Evolutionary conservation across 2,113 vertebrate species (phyloP).

Genomic region (Malurus cyaneus): DNA sequence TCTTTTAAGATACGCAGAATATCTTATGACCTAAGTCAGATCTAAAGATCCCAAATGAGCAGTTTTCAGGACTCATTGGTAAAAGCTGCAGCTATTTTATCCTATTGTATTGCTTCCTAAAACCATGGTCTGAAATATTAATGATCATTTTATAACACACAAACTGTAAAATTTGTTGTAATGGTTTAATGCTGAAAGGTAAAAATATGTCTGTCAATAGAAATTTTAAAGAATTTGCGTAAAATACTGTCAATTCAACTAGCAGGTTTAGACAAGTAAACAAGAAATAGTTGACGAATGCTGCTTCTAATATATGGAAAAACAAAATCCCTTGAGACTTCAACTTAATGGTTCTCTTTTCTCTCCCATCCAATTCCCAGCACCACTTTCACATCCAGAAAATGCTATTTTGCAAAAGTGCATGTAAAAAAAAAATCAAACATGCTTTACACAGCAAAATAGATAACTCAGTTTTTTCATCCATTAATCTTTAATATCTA

Average conservation of each 20-base stretch:
- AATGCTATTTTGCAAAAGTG: neutral
- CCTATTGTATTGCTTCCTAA: neutral
- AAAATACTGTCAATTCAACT: neutral
- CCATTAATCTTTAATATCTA: constrained; percentile 40
- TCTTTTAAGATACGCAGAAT: neutral
- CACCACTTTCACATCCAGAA: neutral
- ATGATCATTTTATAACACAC: neutral
- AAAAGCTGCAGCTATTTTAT: neutral
- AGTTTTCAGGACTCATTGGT: neutral
- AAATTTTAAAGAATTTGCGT: neutral
- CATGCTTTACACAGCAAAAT: neutral
- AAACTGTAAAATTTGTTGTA: neutral
- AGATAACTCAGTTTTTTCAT: neutral
- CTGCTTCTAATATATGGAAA: neutral
- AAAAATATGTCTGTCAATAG: neutral
- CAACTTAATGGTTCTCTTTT: neutral
- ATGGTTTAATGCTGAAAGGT: neutral
- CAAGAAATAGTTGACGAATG: neutral
- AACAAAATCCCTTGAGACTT: neutral
- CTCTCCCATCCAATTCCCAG: neutral
- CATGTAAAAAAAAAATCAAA: neutral
- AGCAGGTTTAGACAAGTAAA: neutral
- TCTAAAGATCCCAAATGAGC: neutral
- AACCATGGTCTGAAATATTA: neutral
- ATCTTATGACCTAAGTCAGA: neutral